Evolutionary conservation across 2,888 invertebrate species (phyloP).

Genomic region (Magallana nippona): DNA sequence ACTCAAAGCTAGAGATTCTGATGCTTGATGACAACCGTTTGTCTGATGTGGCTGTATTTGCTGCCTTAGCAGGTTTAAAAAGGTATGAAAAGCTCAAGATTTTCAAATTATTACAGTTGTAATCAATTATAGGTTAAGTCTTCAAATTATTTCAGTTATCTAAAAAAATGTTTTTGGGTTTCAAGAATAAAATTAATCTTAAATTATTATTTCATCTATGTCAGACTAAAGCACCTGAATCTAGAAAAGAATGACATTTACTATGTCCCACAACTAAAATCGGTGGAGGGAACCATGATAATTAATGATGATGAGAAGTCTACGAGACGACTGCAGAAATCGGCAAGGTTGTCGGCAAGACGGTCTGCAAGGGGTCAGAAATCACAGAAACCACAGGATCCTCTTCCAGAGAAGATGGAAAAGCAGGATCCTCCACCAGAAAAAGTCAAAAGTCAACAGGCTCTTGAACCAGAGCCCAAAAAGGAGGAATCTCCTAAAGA

Average conservation of each 20-base stretch:
- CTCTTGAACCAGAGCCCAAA: neutral
- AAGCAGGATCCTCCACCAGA: constrained; percentile 11
- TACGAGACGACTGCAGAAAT: constrained; percentile 50
- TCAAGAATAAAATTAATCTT: neutral
- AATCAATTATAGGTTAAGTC: no score
- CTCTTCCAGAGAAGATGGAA: neutral
- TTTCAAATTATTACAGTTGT: neutral
- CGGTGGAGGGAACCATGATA: constrained; percentile 72
- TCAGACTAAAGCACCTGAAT: constrained; percentile 76
- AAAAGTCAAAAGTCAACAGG: neutral
- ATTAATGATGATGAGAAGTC: constrained; percentile 65
- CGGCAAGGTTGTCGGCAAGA: constrained; percentile 58
- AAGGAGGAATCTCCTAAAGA: constrained; percentile 15
- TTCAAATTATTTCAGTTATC: no score
- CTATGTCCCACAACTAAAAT: constrained; percentile 76
- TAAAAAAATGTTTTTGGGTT: neutral
- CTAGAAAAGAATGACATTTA: constrained; percentile 76
- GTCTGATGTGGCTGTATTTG: constrained; percentile 75
- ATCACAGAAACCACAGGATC: neutral
- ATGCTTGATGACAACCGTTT: constrained; percentile 78
- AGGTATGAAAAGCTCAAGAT: constrained; percentile 60
- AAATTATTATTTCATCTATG: constrained; percentile 1
- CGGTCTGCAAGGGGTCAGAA: constrained; percentile 49
- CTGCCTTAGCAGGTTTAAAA: constrained; percentile 76
- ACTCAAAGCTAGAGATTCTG: constrained; percentile 74